Evolutionary conservation across 2,888 invertebrate species (phyloP), one percentile per base, ranked within the genome.

Genomic region (Trissolcus brochymenae): DNA sequence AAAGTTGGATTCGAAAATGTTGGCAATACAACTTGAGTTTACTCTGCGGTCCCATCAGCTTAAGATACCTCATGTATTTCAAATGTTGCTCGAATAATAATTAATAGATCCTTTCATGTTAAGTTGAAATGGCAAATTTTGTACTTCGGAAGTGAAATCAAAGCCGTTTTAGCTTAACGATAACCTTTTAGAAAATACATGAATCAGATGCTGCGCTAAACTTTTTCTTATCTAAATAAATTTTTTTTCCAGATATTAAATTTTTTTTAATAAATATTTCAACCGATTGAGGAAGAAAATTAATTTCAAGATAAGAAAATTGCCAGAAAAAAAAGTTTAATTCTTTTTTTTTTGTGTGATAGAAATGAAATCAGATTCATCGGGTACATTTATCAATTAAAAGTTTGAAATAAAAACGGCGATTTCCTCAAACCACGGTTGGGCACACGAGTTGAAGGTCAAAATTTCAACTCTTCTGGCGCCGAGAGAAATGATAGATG

Each of bases 71-170:
- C 29, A 49, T 60, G 49, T 61, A n/a, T 51, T 35, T 21, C 35
- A 41, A 53, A 50, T 41, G 16, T 41, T 53, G 17, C 49, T 29
- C 46, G 6, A 46, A 53, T 25, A 62, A 51, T 14, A 49, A 16
- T 17, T 40, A 14, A 25, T 46, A 16, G 16, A 46, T 16, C 1
- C 55, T 64, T 55, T 64, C 29, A 17, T 55, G 55, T 64, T 35
- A 55, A 64, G 55, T 55, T 64, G 43, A 29, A 55, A 55, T 64
- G 19, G 46, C 46, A 64, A 64, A 62, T 61, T n/a, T 50, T 50
- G 50, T 35, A 50, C 17, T 61, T 50, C 25, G 50, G 6, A 50
- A 16, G 50, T 50, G 25, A 35, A 35, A 46, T 46, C 46, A 16
- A 7, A 46, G 13, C 17, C 49, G 35, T 49, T 60, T 60, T 49